phyloP scores from a whole-genome alignment of 2,888 invertebrate species.

The Andrena camellia region DNA sequence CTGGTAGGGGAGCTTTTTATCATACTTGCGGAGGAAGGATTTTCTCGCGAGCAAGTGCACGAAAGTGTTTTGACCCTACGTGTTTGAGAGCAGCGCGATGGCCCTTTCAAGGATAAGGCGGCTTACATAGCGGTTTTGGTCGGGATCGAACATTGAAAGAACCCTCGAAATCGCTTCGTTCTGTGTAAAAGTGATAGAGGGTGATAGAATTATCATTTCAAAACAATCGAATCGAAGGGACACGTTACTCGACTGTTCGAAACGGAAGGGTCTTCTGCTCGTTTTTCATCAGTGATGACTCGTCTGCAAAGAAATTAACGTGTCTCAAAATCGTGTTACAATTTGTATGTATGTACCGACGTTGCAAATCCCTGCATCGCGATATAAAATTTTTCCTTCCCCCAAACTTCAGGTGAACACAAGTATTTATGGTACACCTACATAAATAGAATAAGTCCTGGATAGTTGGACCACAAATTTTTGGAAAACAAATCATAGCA shows the following conservation, averaged over 20 bases:
- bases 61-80: slow-evolving; percentile 57
- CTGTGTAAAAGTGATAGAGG: background rate
- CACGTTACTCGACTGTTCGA: background rate
- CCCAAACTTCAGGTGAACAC: too few species aligned
- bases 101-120: slow-evolving; percentile 42
- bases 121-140: slow-evolving; percentile 3
- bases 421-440: too few species aligned
- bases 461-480: too few species aligned
- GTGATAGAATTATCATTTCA: background rate
- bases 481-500: too few species aligned
- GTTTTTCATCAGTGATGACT: background rate
- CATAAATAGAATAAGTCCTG: too few species aligned
- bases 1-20: slow-evolving; percentile 65
- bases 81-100: slow-evolving; percentile 38
- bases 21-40: slow-evolving; percentile 62
- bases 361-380: background rate
- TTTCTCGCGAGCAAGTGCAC: slow-evolving; percentile 49
- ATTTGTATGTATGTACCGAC: background rate
- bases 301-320: slow-evolving; percentile 27
- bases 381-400: background rate
- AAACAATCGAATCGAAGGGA: background rate
- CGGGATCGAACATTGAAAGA: slow-evolving; percentile 13
- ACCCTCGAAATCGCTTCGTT: background rate
- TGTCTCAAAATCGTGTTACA: slow-evolving; percentile 25
- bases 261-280: background rate